Percentiles rank a stretch among this genome's conserved stretches.
These are phyloP conservation scores for Eumacrocentrus americanus DNA, from an alignment of 2,888 invertebrate species.

Conservation along the genomic window DNA sequence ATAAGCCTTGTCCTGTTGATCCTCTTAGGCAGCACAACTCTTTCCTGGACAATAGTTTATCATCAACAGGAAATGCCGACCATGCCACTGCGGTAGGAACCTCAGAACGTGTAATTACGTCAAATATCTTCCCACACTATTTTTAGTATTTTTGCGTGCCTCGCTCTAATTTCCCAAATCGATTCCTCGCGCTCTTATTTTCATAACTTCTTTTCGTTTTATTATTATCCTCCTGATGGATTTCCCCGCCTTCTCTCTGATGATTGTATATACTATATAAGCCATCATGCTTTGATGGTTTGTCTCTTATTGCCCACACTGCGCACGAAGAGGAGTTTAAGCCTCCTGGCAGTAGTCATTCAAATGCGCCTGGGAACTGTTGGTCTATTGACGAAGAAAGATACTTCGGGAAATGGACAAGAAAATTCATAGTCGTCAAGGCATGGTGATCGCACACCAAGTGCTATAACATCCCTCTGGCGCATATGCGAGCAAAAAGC, in stretches of 20 bases:
- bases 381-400: not conserved
- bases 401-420: not conserved
- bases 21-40: constrained; percentile 16
- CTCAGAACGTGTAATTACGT: constrained; percentile 42
- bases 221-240: no score
- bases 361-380: not conserved
- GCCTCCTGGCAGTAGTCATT: no score
- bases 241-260: no score
- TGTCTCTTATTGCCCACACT: no score
- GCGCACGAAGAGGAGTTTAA: no score
- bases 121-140: constrained; percentile 52
- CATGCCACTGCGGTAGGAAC: constrained; percentile 41
- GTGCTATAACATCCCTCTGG: constrained; percentile 14
- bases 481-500: not conserved
- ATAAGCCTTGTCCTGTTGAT: constrained; percentile 26
- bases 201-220: constrained; percentile 26
- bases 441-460: no score
- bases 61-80: constrained; percentile 40
- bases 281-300: no score
- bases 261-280: no score
- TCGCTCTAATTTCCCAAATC: constrained; percentile 44
- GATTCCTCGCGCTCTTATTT: constrained; percentile 27
- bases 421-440: not conserved
- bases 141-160: constrained; percentile 47
- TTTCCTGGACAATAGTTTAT: constrained; percentile 42